phyloP scores from a whole-genome alignment of 2,888 invertebrate genomes.

The Xestia rhomboidea region DNA sequence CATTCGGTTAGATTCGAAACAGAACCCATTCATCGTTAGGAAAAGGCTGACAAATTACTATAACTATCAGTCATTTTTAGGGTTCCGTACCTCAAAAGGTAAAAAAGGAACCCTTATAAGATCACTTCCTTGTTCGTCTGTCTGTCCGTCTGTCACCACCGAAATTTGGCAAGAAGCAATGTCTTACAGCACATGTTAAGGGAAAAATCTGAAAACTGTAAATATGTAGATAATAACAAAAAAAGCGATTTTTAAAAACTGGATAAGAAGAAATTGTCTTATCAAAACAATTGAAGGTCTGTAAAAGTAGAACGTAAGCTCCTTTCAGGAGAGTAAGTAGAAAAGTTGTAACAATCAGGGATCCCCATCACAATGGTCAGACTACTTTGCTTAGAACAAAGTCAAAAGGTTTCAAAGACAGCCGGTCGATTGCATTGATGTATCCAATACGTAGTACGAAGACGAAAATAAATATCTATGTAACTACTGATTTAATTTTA shows the following conservation, averaged over 20 bases:
- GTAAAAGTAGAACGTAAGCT: slow-evolving; percentile 31
- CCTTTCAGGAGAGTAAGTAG: slow-evolving; percentile 20
- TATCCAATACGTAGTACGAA: slow-evolving; percentile 58
- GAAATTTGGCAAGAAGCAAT: too few species aligned
- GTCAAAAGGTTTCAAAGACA: slow-evolving; percentile 69
- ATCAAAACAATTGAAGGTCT: slow-evolving; percentile 43
- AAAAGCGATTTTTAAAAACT: too few species aligned
- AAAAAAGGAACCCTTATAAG: too few species aligned
- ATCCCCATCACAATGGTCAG: slow-evolving; percentile 74
- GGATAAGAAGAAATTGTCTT: too few species aligned
- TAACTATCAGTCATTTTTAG: too few species aligned
- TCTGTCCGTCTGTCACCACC: too few species aligned
- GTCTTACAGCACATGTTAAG: too few species aligned
- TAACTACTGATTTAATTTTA: background rate
- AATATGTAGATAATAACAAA: too few species aligned
- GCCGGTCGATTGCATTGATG: slow-evolving; percentile 68
- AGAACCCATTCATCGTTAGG: too few species aligned
- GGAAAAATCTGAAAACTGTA: too few species aligned
- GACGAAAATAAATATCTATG: background rate
- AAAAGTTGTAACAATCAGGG: slow-evolving; percentile 59
- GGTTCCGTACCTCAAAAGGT: too few species aligned
- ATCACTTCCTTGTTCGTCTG: too few species aligned
- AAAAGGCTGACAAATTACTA: background rate
- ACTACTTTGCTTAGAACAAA: slow-evolving; percentile 71
- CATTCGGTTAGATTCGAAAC: background rate